Percentiles rank a stretch among this genome's conserved stretches.
phyloP scores from a whole-genome alignment of 1,140 invertebrate genomes.

The Leptinotarsa undecemlineata region DNA sequence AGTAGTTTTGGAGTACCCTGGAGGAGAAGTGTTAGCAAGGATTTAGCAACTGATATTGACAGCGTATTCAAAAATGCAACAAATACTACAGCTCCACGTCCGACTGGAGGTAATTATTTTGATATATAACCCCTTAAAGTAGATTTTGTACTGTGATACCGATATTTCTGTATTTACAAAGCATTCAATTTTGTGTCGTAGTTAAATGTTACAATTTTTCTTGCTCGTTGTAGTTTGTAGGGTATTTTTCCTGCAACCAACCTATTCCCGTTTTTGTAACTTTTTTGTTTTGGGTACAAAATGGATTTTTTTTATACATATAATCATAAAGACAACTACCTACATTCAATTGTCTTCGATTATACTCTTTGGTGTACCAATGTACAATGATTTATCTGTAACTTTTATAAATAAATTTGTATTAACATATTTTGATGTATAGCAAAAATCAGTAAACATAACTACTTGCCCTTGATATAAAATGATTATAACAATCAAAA shows the following conservation, averaged over 20 bases:
- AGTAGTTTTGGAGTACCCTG: conserved; percentile 55
- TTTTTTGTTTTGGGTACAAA: not conserved
- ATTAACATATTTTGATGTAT: conserved; percentile 2
- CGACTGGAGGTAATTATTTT: conserved; percentile 58
- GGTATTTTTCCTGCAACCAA: conserved; percentile 30
- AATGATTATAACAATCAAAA: too few species aligned
- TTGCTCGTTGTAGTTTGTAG: conserved; percentile 32
- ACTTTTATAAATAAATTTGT: not conserved
- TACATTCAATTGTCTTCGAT: too few species aligned
- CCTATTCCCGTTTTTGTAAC: conserved; percentile 10
- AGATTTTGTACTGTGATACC: conserved; percentile 37
- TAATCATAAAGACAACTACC: too few species aligned
- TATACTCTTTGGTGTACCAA: too few species aligned
- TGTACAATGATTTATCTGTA: too few species aligned
- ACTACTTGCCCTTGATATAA: too few species aligned
- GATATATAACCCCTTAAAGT: not conserved
- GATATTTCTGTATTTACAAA: conserved; percentile 29
- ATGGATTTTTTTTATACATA: too few species aligned
- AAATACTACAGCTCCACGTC: conserved; percentile 54
- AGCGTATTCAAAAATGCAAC: conserved; percentile 58
- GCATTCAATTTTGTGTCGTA: conserved; percentile 21
- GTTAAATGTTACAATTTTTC: conserved; percentile 30
- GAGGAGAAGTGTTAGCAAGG: conserved; percentile 64
- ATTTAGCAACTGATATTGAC: conserved; percentile 61
- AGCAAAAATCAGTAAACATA: not conserved